phyloP scores from a whole-genome alignment of 1,140 invertebrate genomes.

The Habropoda laboriosa region DNA sequence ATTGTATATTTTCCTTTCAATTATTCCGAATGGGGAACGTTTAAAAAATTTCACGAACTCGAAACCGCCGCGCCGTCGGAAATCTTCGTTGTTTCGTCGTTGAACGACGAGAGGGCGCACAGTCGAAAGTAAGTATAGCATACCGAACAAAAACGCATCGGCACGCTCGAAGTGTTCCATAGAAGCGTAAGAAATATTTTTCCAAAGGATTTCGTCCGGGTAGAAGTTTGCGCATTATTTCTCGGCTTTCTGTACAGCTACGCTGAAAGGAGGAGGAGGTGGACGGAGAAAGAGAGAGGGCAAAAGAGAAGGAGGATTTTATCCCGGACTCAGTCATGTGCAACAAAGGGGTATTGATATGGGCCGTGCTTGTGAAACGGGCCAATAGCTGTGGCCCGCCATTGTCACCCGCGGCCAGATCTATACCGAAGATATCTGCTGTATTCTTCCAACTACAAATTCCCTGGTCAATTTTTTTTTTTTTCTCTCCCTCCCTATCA shows the following conservation, averaged over 20 bases:
- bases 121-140: not conserved
- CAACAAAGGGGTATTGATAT: conserved; percentile 54
- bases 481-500: not conserved
- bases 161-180: conserved; percentile 31
- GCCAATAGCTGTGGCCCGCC: conserved; percentile 49
- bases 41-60: too few relatives aligned
- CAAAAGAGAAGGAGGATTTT: conserved; percentile 17
- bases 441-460: conserved; percentile 55
- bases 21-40: too few relatives aligned
- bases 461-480: conserved; percentile 47
- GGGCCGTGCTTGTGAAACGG: conserved; percentile 49
- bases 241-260: conserved; percentile 30
- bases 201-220: conserved; percentile 42
- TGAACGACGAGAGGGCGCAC: not conserved
- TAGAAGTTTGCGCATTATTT: conserved; percentile 48
- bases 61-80: not conserved
- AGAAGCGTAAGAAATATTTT: conserved; percentile 52
- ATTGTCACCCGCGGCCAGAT: conserved; percentile 52
- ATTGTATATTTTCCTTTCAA: too few relatives aligned
- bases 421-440: conserved; percentile 48
- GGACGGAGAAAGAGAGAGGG: not conserved
- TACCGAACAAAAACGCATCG: conserved; percentile 25
- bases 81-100: not conserved
- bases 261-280: not conserved
- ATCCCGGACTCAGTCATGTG: conserved; percentile 50